A percentile compares a stretch with the other conserved stretches of the same genome.
Conservation (phyloP, 2,888 invertebrate species). For the Xylota sylvarum region DNA sequence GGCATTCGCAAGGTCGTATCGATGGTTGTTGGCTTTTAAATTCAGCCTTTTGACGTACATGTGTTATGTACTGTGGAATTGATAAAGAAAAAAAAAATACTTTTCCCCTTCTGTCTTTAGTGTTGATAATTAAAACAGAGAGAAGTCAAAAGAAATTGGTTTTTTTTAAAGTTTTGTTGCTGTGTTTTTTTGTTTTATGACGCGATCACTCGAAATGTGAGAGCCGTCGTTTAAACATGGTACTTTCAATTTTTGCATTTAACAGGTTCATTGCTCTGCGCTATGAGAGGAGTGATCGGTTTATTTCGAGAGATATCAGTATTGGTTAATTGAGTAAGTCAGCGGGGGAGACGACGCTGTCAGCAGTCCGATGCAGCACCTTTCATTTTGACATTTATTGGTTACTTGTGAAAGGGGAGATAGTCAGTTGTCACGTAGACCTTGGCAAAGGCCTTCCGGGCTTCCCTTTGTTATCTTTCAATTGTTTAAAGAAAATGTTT, state of each 20-base stretch:
- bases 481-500: too few species aligned
- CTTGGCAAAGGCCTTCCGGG: background rate
- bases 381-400: constrained; percentile 1
- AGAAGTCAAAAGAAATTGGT: constrained; percentile 45
- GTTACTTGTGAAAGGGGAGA: background rate
- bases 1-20: constrained; percentile 65
- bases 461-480: background rate
- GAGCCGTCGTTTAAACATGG: constrained; percentile 17
- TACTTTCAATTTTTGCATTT: constrained; percentile 69
- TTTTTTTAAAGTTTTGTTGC: constrained; percentile 13
- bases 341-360: background rate
- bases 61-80: constrained; percentile 19
- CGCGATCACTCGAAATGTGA: constrained; percentile 36
- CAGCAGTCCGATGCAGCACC: background rate
- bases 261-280: constrained; percentile 56
- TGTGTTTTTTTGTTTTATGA: constrained; percentile 35
- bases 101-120: constrained; percentile 18
- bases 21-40: constrained; percentile 3
- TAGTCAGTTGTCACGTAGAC: constrained; percentile 6
- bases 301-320: constrained; percentile 2
- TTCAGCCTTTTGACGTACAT: constrained; percentile 30
- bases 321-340: background rate
- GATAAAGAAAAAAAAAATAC: constrained; percentile 25
- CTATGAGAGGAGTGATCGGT: constrained; percentile 12
- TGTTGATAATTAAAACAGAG: constrained; percentile 40